phyloP scores from a whole-genome alignment of 2,797 vertebrate genomes.

The Potorous gilbertii region DNA sequence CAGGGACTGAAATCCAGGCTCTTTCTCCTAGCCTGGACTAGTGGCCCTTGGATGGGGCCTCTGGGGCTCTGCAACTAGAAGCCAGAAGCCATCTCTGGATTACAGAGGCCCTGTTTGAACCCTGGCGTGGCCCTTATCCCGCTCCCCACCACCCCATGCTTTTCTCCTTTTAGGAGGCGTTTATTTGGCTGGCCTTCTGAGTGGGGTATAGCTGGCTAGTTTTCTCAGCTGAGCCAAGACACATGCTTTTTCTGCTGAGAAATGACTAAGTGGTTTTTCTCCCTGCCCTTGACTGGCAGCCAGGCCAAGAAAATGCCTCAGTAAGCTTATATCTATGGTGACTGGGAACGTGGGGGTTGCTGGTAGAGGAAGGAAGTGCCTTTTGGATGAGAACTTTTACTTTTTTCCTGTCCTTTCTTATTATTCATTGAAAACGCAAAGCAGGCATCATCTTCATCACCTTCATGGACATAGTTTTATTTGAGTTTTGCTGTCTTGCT shows the following conservation, averaged over 20 bases:
- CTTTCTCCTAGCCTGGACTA: not conserved
- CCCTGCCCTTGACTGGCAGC: constrained; percentile 61
- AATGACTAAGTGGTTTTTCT: constrained; percentile 78
- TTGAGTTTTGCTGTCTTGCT: not conserved
- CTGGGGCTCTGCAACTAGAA: not conserved
- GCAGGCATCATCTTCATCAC: not conserved
- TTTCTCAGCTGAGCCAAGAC: constrained; percentile 57
- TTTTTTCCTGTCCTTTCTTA: constrained; percentile 5
- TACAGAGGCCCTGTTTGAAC: constrained; percentile 26
- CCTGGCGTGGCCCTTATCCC: constrained; percentile 60
- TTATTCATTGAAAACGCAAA: constrained; percentile 21
- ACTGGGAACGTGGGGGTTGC: not conserved
- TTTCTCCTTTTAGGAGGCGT: constrained; percentile 79
- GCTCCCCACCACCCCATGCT: constrained; percentile 13
- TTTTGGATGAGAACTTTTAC: not conserved
- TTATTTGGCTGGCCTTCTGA: constrained; percentile 70
- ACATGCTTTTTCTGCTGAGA: constrained; percentile 61
- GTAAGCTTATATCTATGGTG: constrained; percentile 52
- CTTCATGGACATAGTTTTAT: constrained; percentile 27
- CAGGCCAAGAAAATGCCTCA: constrained; percentile 52
- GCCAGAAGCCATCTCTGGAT: constrained; percentile 24
- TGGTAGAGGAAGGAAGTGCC: constrained; percentile 3
- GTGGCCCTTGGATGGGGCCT: not conserved
- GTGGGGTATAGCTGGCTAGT: constrained; percentile 76
- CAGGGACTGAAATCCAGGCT: not conserved